These are phyloP conservation scores for Daubentonia madagascariensis DNA, from an alignment of 2,113 vertebrate species.

Conservation along the genomic window DNA sequence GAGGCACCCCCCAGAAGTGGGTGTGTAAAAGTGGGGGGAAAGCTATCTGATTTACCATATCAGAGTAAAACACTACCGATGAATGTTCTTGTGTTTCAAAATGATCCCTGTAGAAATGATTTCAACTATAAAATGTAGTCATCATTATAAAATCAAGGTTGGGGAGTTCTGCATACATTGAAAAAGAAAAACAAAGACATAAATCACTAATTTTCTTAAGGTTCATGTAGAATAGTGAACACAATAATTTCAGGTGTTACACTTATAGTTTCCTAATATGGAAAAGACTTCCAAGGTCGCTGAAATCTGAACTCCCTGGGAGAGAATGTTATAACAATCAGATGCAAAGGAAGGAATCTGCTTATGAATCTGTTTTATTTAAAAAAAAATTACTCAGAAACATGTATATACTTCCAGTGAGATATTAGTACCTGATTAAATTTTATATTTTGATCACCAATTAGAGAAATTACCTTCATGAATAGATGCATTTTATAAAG, in stretches of 20 bases:
- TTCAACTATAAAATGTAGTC: slow-evolving; percentile 20
- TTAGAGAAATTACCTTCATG: slow-evolving; percentile 67
- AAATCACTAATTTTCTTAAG: slow-evolving; percentile 31
- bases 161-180: slow-evolving; percentile 21
- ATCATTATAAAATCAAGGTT: not conserved
- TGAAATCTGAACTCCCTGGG: slow-evolving; percentile 57
- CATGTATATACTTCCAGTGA: slow-evolving; percentile 55
- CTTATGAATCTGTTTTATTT: slow-evolving; percentile 70
- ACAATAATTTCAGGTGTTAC: slow-evolving; percentile 10
- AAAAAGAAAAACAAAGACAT: slow-evolving; percentile 6
- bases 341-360: slow-evolving; percentile 64
- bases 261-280: slow-evolving; percentile 38
- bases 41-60: slow-evolving; percentile 55
- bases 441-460: slow-evolving; percentile 65
- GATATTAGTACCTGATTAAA: slow-evolving; percentile 63
- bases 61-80: slow-evolving; percentile 29
- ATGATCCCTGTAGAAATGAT: slow-evolving; percentile 24
- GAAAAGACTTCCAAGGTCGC: slow-evolving; percentile 30
- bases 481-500: slow-evolving; percentile 74
- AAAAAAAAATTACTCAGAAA: slow-evolving; percentile 54
- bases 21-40: not conserved
- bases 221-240: not conserved
- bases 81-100: slow-evolving; percentile 46
- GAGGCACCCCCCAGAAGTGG: slow-evolving; percentile 61
- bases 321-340: slow-evolving; percentile 60